Base-by-base conservation (phyloP, 1,140 invertebrate genomes). In the Brachionus paranguensis region DNA sequence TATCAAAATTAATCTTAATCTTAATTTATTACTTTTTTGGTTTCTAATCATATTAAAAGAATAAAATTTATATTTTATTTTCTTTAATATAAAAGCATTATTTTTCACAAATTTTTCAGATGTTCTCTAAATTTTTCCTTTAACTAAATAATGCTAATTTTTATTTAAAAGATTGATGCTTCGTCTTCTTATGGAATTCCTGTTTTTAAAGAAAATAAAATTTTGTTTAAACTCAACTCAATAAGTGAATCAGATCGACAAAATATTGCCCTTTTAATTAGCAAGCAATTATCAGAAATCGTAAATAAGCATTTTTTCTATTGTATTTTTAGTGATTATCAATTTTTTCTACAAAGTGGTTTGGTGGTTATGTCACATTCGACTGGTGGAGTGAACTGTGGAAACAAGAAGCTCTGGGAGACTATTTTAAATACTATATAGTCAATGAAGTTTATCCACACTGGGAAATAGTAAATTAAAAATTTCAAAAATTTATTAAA, bases 331-430 rank as follows among this genome's bases (percentile, higher is more conserved):
- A 29, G 11, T 5, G 5, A 5, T 5, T 33, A 33, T 4, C 29
- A 33, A 33, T 33, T 33, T 2, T 33, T 33, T 5, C 29, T 33
- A 2, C 29, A 33, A 33, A 83, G 81, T 83, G 81, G 81, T 83
- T 68, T 20, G 81, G 81, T 47, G 33, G 33, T 17, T 83, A 68
- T 27, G 81, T 83, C 37, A 68, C 81, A 12, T 72, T 72, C 37
- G 37, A 55, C 24, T 83, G 81, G 81, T 83, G 81, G 81, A 72
- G 41, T 68, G 64, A 83, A 37, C 37, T 83, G n/a, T 83, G 81
- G 81, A 37, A 60, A 47, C 81, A 83, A 72, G 81, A 83, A 45
- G 81, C 64, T 41, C 10, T 83, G 5, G 81, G 24, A 41, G 60
- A 83, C 68, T 83, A 68, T 53, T 70, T 83, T 12, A 83, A 83